Evolutionary conservation across 2,113 vertebrate species (phyloP), one percentile per base, ranked within the genome.

Genomic region (Gymnorhina tibicen): DNA sequence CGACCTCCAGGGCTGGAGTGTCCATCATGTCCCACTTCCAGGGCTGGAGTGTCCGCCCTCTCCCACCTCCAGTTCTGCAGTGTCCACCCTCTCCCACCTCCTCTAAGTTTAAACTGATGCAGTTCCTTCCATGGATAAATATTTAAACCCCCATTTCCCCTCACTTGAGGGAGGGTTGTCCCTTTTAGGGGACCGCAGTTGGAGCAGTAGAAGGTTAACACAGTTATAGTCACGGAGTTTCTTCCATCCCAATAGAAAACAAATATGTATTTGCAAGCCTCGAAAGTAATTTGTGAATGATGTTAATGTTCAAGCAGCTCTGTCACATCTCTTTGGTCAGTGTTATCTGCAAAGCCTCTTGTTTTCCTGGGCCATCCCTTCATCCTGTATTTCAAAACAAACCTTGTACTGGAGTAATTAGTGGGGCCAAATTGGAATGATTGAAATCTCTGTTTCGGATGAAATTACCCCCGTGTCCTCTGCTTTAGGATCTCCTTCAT

Each of bases 61-160:
- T 47, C 11, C 39, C 28, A 53, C 1, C 9, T 28, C 21, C 50
- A 60, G 11, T 1, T 1, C 44, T 46, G 1, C 17, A 5, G 59
- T 35, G 66, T 49, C 67, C n/a, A 68, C 8, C 59, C 23, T 49
- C 1, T 68, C 28, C 33, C 47, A 63, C 6, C 16, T 70, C n/a
- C n/a, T 56, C 62, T 16, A 35, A 42, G 19, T 87, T 80, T 56
- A 56, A 56, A 32, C 28, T 52, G 26, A 8, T 58, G 46, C 37
- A 47, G 30, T 76, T 79, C 8, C 47, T 49, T 79, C 37, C 27
- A 32, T 28, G 67, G 44, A 56, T 70, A 41, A 75, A 68, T 35
- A 56, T 53, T 81, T 47, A 28, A 84, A 44, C 33, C 12, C 39
- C 47, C 4, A 2, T 47, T 80, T 72, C 13, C 37, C 47, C 19